phyloP scores from a whole-genome alignment of 2,888 invertebrate species.

The Bombyx huttoni region DNA sequence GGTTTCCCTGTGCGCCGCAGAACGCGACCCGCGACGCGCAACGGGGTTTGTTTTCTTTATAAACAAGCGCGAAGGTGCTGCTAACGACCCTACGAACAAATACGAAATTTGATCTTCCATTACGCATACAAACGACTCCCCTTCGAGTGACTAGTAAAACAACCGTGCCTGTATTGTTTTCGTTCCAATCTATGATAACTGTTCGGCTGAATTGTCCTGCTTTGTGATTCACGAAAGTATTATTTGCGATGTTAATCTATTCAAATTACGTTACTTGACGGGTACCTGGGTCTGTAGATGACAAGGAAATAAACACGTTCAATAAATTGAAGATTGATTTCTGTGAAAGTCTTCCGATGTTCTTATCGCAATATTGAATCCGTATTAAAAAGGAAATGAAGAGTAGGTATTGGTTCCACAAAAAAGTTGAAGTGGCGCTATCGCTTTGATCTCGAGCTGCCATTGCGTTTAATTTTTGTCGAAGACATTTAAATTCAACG shows the following conservation, averaged over 20 bases:
- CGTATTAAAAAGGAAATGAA: constrained; percentile 43
- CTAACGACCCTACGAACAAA: constrained; percentile 70
- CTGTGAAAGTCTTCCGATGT: constrained; percentile 20
- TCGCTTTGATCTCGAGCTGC: constrained; percentile 36
- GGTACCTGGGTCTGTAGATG: not conserved
- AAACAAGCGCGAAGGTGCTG: constrained; percentile 67
- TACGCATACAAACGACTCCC: constrained; percentile 67
- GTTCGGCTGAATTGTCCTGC: constrained; percentile 20
- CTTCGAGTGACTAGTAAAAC: constrained; percentile 20
- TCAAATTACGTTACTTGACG: not conserved
- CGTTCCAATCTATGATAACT: constrained; percentile 40
- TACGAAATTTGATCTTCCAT: constrained; percentile 71
- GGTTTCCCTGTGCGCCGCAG: constrained; percentile 28
- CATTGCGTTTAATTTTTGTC: constrained; percentile 33
- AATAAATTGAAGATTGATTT: constrained; percentile 22
- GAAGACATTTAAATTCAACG: constrained; percentile 34
- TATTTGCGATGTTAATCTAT: constrained; percentile 21
- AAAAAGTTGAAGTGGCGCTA: constrained; percentile 38
- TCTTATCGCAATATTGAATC: constrained; percentile 46
- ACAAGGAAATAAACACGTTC: constrained; percentile 15
- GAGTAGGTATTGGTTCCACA: constrained; percentile 38
- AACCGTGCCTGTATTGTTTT: constrained; percentile 48
- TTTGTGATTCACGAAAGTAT: constrained; percentile 13
- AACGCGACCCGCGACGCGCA: constrained; percentile 22
- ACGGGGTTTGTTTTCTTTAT: constrained; percentile 69